Conservation (phyloP, 2,797 vertebrate species). For the Acrossocheilus fasciatus region DNA sequence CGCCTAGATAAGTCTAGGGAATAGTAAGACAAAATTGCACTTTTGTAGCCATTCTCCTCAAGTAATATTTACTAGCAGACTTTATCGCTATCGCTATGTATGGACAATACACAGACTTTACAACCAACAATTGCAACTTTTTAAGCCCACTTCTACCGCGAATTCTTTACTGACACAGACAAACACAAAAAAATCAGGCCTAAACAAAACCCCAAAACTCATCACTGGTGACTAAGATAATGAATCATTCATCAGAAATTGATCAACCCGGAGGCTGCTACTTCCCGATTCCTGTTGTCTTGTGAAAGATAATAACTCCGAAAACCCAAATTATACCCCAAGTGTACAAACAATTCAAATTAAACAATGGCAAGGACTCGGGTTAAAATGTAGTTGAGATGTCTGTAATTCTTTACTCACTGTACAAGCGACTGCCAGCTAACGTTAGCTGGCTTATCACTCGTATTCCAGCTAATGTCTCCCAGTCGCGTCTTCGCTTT, state of each 20-base stretch:
- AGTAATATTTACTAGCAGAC: background rate
- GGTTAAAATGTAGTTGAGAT: background rate
- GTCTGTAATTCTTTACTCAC: slow-evolving; percentile 7
- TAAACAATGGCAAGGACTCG: background rate
- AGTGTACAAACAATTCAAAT: background rate
- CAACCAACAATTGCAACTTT: background rate
- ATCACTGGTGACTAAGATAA: background rate
- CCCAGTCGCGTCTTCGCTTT: background rate
- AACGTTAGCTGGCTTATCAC: slow-evolving; percentile 11
- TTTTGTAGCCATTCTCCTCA: background rate
- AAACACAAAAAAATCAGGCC: background rate
- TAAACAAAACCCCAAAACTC: background rate
- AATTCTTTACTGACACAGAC: background rate
- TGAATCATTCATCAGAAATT: background rate
- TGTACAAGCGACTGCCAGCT: slow-evolving; percentile 17
- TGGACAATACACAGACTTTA: background rate
- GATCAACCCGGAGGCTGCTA: background rate
- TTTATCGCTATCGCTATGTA: background rate
- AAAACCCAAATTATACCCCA: background rate
- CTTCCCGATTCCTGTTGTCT: background rate
- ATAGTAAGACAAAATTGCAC: background rate
- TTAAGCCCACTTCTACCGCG: background rate
- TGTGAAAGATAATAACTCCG: background rate
- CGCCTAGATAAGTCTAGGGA: background rate
- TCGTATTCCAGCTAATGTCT: background rate